Conservation (phyloP, 1,140 invertebrate genomes). For the Scaptomyza graminum region DNA sequence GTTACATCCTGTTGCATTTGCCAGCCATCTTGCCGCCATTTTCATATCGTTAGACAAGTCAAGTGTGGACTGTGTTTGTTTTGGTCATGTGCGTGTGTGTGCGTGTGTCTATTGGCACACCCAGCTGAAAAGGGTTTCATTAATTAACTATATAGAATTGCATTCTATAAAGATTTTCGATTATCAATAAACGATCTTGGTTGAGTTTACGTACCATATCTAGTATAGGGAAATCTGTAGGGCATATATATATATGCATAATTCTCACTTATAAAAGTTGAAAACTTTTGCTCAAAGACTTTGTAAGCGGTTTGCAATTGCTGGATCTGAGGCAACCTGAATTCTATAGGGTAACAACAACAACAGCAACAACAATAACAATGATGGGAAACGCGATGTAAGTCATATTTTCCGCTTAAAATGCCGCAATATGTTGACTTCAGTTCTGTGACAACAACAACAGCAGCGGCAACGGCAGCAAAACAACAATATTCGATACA, state of each 20-base stretch:
- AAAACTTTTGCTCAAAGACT: no score
- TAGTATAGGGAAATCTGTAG: no score
- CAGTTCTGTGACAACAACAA: constrained; percentile 28
- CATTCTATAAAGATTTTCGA: no score
- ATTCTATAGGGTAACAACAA: constrained; percentile 1
- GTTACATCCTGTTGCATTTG: constrained; percentile 35
- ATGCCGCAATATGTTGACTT: constrained; percentile 69
- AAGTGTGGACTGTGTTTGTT: constrained; percentile 12
- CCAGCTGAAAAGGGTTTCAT: no score
- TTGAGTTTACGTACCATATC: no score
- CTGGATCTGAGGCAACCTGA: no score
- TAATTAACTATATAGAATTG: no score
- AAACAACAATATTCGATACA: constrained; percentile 6
- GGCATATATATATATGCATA: no score
- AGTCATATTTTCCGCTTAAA: constrained; percentile 79
- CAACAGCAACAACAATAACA: constrained; percentile 10
- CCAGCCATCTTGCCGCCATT: constrained; percentile 55
- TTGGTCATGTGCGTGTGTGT: neutral
- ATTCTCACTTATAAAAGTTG: no score
- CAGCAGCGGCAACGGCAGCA: neutral
- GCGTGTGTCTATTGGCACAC: neutral
- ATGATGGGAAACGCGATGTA: constrained; percentile 51
- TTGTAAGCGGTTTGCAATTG: no score
- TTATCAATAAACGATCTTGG: no score
- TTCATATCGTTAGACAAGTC: constrained; percentile 64